Conservation (phyloP, 1,140 invertebrate genomes). For the Drosophila pseudoananassae region DNA sequence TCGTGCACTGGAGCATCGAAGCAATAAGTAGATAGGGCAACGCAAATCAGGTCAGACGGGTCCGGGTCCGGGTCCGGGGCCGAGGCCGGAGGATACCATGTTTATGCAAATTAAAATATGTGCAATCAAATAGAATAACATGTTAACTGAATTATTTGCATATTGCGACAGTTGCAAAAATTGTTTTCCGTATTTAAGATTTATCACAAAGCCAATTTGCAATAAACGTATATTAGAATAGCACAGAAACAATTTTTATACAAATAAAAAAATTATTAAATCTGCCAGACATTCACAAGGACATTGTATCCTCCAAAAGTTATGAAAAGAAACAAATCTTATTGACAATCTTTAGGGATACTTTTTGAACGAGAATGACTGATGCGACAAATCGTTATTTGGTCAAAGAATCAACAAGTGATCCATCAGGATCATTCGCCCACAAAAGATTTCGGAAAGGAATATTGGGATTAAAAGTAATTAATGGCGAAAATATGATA, state of each 20-base stretch:
- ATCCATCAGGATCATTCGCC: slow-evolving; percentile 54
- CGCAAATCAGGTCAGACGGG: background rate
- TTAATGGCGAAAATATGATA: slow-evolving; percentile 31
- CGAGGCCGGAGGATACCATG: slow-evolving; percentile 25
- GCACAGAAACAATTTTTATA: background rate
- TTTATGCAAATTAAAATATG: slow-evolving; percentile 73
- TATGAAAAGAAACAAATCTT: background rate
- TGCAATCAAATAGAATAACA: slow-evolving; percentile 67
- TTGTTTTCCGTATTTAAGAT: slow-evolving; percentile 14
- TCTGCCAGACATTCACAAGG: background rate
- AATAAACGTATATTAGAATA: slow-evolving; percentile 46
- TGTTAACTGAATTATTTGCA: slow-evolving; percentile 68
- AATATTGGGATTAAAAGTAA: slow-evolving; percentile 47
- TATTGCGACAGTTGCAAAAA: slow-evolving; percentile 49
- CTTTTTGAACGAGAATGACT: background rate
- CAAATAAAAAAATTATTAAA: background rate
- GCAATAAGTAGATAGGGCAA: slow-evolving; percentile 7
- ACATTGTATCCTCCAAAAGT: background rate
- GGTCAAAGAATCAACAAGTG: slow-evolving; percentile 56
- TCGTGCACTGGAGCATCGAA: slow-evolving; percentile 32
- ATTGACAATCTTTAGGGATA: background rate
- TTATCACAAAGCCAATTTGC: slow-evolving; percentile 37
- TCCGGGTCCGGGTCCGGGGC: background rate
- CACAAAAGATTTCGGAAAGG: slow-evolving; percentile 16
- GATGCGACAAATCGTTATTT: slow-evolving; percentile 13